Conservation (phyloP, 2,797 vertebrate genomes). For the Gymnopithys bicolor region DNA sequence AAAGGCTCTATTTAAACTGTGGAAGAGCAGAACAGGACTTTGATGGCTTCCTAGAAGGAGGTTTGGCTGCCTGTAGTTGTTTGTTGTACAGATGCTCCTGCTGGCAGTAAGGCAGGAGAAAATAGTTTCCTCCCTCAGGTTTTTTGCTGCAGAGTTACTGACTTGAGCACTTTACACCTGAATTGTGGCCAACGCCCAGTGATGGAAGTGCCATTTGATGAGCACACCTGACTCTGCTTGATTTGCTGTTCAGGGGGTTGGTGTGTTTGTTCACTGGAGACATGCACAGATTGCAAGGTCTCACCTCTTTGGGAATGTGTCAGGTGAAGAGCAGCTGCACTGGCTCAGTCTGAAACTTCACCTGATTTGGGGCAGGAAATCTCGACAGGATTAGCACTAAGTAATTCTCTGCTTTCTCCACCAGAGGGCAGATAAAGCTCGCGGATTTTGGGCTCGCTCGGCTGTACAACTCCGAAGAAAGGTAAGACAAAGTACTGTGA, state of each 20-base stretch:
- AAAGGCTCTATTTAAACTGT: background rate
- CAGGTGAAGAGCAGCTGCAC: background rate
- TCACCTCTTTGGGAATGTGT: background rate
- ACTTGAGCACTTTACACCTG: background rate
- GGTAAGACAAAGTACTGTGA: constrained; percentile 70
- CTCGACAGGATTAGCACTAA: background rate
- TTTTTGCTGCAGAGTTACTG: background rate
- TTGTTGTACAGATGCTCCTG: background rate
- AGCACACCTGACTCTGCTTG: background rate
- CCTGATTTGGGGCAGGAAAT: background rate
- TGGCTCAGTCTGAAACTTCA: background rate
- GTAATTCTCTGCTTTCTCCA: constrained; percentile 71
- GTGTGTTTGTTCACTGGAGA: background rate
- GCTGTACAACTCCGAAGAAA: constrained; percentile 86
- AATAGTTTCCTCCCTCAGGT: background rate
- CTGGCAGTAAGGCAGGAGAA: background rate
- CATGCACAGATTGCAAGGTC: background rate
- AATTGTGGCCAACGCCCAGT: background rate
- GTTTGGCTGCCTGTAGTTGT: background rate
- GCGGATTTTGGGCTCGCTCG: constrained; percentile 86
- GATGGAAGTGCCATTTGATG: background rate
- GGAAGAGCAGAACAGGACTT: background rate
- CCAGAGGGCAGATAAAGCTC: constrained; percentile 87
- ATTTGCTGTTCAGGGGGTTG: background rate
- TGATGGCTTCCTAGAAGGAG: background rate